Evolutionary conservation across 1,140 invertebrate species (phyloP).

Genomic region (Agrypnia vestita): DNA sequence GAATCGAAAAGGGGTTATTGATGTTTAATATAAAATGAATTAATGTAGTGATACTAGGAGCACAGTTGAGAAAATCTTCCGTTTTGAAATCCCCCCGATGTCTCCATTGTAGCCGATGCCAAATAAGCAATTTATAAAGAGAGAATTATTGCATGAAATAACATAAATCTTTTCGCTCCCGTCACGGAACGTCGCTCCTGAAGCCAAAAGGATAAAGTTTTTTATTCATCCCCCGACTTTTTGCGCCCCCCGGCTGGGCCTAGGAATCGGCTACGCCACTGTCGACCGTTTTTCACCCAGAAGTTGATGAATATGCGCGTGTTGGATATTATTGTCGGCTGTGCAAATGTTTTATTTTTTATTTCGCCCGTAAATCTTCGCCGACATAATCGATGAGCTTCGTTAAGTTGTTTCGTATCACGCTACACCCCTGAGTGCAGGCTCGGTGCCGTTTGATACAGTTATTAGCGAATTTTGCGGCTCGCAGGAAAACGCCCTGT

Average conservation of each 20-base stretch:
- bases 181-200: constrained; percentile 54
- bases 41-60: not conserved
- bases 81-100: constrained; percentile 25
- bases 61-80: constrained; percentile 16
- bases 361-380: constrained; percentile 30
- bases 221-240: constrained; percentile 47
- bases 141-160: constrained; percentile 61
- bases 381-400: constrained; percentile 41
- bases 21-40: constrained; percentile 9
- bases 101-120: constrained; percentile 48
- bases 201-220: constrained; percentile 59
- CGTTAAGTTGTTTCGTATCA: constrained; percentile 35
- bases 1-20: no score
- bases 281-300: constrained; percentile 49
- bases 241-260: constrained; percentile 31
- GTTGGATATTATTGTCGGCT: constrained; percentile 42
- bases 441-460: constrained; percentile 16
- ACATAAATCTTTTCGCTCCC: constrained; percentile 59
- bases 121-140: constrained; percentile 62
- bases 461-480: constrained; percentile 10
- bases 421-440: constrained; percentile 26
- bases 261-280: constrained; percentile 48
- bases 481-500: no score
- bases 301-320: constrained; percentile 55
- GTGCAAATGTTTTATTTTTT: constrained; percentile 44